Evolutionary conservation across 53 echinoderm and acorn worm genomes (phyloP).

Genomic region (Echinarachnius parma): DNA sequence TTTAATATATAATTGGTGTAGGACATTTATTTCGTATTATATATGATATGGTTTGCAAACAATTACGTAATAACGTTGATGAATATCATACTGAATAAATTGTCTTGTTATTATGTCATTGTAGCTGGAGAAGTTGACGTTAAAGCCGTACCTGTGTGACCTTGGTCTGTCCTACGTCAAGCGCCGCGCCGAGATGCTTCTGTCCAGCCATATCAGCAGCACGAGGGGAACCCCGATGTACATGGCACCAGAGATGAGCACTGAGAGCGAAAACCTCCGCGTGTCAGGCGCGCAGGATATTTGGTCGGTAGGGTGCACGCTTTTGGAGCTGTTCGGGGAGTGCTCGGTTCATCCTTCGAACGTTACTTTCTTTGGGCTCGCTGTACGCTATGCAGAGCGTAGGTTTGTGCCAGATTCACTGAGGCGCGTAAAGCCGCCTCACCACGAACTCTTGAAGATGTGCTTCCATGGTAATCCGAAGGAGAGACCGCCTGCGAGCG

Average conservation of each 20-base stretch:
- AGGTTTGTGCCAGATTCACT: conserved; percentile 2
- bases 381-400: background rate
- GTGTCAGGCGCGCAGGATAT: conserved; percentile 15
- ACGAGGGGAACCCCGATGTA: conserved; percentile 25
- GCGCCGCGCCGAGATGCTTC: conserved; percentile 20
- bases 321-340: conserved; percentile 25
- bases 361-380: background rate
- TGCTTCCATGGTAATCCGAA: background rate
- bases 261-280: background rate
- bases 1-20: no score
- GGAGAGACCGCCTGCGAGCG: conserved; percentile 1
- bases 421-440: background rate
- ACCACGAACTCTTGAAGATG: background rate
- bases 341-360: background rate
- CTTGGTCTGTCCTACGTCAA: conserved; percentile 25
- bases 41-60: no score
- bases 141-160: conserved; percentile 33
- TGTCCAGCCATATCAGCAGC: background rate
- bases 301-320: conserved; percentile 17
- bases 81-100: no score
- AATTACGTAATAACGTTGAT: no score
- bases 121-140: conserved; percentile 25
- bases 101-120: no score
- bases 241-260: conserved; percentile 34
- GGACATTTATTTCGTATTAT: no score